A percentile compares a stretch with the other conserved stretches of the same genome.
Evolutionary conservation across 2,797 vertebrate species (phyloP).

Genomic region (Tokudaia tokunoshimensis): DNA sequence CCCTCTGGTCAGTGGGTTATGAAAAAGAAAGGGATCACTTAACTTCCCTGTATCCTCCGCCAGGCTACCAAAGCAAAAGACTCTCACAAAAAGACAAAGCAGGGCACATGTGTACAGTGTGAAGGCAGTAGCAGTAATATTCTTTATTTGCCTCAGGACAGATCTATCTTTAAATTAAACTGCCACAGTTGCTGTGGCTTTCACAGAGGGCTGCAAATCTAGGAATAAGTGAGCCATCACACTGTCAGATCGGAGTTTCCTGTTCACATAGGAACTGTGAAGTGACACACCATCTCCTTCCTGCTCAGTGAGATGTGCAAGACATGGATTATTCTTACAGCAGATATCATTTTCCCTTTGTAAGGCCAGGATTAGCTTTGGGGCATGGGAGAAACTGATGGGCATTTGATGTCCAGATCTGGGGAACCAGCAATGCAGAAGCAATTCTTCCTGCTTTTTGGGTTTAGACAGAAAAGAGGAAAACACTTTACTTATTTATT

Average conservation of each 20-base stretch:
- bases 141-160: constrained; percentile 38
- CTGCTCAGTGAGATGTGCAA: background rate
- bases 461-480: background rate
- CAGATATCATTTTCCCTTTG: constrained; percentile 26
- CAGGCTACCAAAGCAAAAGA: constrained; percentile 51
- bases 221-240: constrained; percentile 57
- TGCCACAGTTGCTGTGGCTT: constrained; percentile 34
- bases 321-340: constrained; percentile 8
- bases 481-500: background rate
- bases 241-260: constrained; percentile 28
- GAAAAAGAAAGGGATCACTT: constrained; percentile 8
- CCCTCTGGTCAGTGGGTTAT: constrained; percentile 34
- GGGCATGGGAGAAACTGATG: background rate
- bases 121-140: constrained; percentile 51
- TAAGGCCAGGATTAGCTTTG: constrained; percentile 8
- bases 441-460: constrained; percentile 6
- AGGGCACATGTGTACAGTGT: background rate
- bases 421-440: background rate
- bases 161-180: constrained; percentile 63
- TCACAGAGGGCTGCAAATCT: constrained; percentile 48
- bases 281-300: constrained; percentile 32
- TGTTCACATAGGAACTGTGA: constrained; percentile 30
- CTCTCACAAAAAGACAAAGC: constrained; percentile 50
- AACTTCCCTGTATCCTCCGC: background rate
- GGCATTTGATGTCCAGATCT: constrained; percentile 51